These are phyloP conservation scores for Xenus cinereus DNA, from an alignment of 2,113 vertebrate genomes.

Conservation along the genomic window DNA sequence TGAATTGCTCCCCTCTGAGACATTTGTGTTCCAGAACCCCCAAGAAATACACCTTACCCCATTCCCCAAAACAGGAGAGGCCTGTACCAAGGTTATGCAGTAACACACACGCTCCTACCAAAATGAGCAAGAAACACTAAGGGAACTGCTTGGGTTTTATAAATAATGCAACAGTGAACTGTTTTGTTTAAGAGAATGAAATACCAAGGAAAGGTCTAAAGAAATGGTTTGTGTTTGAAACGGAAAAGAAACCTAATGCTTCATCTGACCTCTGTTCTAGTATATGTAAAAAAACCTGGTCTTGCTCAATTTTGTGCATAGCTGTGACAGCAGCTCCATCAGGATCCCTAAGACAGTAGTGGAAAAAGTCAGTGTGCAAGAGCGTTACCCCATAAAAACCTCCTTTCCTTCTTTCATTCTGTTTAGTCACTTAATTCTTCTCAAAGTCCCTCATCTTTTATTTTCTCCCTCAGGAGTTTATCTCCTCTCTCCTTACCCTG, in stretches of 20 bases:
- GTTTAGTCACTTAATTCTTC: neutral
- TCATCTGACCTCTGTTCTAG: neutral
- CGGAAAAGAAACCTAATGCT: neutral
- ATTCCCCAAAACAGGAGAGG: neutral
- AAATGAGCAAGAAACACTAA: neutral
- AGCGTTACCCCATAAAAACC: neutral
- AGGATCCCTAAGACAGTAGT: neutral
- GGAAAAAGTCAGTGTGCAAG: neutral
- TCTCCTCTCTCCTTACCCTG: neutral
- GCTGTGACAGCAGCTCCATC: neutral
- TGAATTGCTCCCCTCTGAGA: neutral
- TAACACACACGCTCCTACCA: accelerated
- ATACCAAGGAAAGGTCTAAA: accelerated
- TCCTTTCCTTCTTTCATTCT: neutral
- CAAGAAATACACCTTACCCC: neutral
- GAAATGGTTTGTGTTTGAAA: neutral
- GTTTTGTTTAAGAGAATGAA: neutral
- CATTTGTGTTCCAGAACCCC: neutral
- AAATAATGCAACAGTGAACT: accelerated
- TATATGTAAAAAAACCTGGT: neutral
- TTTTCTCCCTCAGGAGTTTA: neutral
- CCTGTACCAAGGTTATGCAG: accelerated
- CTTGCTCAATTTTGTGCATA: neutral
- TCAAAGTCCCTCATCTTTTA: neutral
- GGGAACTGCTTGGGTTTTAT: neutral